Evolutionary conservation across 2,888 invertebrate species (phyloP).

Genomic region (Sarcophaga carnaria): DNA sequence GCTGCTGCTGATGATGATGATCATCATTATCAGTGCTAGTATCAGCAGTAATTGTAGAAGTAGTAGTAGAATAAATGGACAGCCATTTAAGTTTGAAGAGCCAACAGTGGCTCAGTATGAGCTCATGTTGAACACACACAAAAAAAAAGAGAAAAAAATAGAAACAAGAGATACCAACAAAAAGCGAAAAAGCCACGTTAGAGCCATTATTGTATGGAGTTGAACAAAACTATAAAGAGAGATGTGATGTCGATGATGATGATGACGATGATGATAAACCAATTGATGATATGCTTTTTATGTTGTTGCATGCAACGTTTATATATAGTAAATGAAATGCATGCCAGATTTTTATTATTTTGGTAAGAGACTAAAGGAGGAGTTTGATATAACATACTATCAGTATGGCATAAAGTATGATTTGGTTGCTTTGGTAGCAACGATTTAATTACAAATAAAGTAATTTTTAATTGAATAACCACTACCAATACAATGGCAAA

Average conservation of each 20-base stretch:
- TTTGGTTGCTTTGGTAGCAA: conserved; percentile 70
- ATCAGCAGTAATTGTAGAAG: not conserved
- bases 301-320: conserved; percentile 5
- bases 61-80: conserved; percentile 23
- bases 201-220: not conserved
- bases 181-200: not conserved
- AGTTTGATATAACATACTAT: not conserved
- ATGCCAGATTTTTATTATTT: not conserved
- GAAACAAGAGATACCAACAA: not conserved
- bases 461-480: conserved; percentile 81
- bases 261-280: conserved; percentile 58
- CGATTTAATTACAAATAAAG: conserved; percentile 80
- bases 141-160: not conserved
- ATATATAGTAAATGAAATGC: not conserved
- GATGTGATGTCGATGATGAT: conserved; percentile 15
- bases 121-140: not conserved
- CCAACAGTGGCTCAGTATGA: conserved; percentile 3
- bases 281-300: conserved; percentile 55
- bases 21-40: conserved; percentile 9
- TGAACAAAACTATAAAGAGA: not conserved
- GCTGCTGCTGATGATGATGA: conserved; percentile 46
- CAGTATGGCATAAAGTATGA: conserved; percentile 45
- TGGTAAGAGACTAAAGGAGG: not conserved
- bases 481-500: conserved; percentile 65
- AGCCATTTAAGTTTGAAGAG: conserved; percentile 50